Percentiles rank a stretch among this genome's conserved stretches.
Conservation (phyloP, 2,797 vertebrate species). For the Nyctalus aviator region DNA sequence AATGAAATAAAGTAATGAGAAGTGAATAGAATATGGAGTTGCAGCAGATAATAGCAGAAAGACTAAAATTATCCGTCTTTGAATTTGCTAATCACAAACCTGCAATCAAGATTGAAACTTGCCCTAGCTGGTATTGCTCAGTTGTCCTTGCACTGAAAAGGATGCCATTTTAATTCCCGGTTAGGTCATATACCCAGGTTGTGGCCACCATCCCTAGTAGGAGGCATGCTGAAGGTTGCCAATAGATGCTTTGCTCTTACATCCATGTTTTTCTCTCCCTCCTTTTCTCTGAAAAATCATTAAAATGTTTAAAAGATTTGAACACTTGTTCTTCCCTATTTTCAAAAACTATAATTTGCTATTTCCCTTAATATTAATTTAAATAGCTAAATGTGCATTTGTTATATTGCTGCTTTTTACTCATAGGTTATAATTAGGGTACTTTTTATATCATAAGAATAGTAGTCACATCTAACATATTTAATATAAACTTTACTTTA, state of each 20-base stretch:
- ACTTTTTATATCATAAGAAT: background rate
- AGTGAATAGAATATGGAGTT: background rate
- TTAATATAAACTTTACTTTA: constrained; percentile 4
- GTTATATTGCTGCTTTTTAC: background rate
- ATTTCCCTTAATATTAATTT: constrained; percentile 35
- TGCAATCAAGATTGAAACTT: background rate
- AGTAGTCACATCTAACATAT: background rate
- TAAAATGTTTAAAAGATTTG: background rate
- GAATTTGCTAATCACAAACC: background rate
- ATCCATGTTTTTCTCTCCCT: background rate
- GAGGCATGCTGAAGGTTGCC: background rate
- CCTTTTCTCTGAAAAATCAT: background rate
- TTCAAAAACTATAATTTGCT: background rate
- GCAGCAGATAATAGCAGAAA: background rate
- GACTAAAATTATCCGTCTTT: background rate
- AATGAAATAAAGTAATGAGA: background rate
- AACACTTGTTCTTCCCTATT: background rate
- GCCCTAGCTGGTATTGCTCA: background rate
- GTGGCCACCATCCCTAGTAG: background rate
- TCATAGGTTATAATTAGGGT: background rate
- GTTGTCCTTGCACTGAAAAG: background rate
- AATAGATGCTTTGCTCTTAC: background rate
- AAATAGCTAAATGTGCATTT: background rate
- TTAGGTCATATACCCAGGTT: background rate
- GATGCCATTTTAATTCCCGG: background rate